phyloP scores from a whole-genome alignment of 2,888 invertebrate genomes.

The Calliphora vomitoria region DNA sequence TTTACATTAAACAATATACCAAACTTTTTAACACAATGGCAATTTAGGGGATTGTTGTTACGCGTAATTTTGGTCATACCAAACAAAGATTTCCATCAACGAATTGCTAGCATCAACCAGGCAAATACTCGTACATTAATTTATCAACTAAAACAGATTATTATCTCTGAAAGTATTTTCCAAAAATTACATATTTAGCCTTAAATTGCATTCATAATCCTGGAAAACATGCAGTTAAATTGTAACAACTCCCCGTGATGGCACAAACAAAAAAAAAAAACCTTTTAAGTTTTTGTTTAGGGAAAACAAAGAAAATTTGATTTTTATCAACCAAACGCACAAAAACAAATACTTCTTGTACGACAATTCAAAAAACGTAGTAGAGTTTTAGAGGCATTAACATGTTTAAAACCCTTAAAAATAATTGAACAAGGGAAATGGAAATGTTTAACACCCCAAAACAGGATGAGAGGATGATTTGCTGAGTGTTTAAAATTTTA shows the following conservation, averaged over 20 bases:
- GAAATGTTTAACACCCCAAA: slow-evolving; percentile 62
- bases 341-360: slow-evolving; percentile 47
- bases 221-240: slow-evolving; percentile 48
- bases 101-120: not conserved
- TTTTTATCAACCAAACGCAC: slow-evolving; percentile 68
- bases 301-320: slow-evolving; percentile 60
- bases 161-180: slow-evolving; percentile 40
- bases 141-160: slow-evolving; percentile 48
- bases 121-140: not conserved
- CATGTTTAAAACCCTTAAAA: slow-evolving; percentile 48
- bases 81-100: slow-evolving; percentile 23
- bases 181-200: slow-evolving; percentile 35
- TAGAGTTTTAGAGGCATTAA: slow-evolving; percentile 44
- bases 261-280: slow-evolving; percentile 26
- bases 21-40: not conserved
- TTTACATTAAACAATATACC: not conserved
- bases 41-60: not conserved
- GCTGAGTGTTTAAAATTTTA: slow-evolving; percentile 59
- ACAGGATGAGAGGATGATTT: slow-evolving; percentile 33
- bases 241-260: slow-evolving; percentile 28
- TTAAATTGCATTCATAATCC: slow-evolving; percentile 67
- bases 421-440: slow-evolving; percentile 18
- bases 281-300: slow-evolving; percentile 46
- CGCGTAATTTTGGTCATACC: not conserved
- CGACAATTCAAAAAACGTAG: not conserved